Evolutionary conservation across 1,140 invertebrate genomes (phyloP).

Genomic region (Zaprionus capensis): DNA sequence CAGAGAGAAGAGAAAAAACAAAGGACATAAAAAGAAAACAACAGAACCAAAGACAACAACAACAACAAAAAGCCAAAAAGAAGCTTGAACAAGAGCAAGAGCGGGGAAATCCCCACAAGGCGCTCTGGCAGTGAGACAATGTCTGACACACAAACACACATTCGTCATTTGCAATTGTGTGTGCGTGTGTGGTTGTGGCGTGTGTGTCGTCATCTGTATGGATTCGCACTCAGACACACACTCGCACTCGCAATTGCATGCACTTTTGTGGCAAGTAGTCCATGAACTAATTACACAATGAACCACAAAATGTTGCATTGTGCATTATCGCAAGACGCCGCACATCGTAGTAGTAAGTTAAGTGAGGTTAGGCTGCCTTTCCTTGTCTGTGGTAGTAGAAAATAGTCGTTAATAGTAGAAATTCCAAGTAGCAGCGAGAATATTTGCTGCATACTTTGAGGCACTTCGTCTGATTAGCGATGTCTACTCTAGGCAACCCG

Average conservation of each 20-base stretch:
- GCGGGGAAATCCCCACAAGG: constrained; percentile 13
- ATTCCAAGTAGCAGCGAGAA: no score
- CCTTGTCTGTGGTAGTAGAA: background rate
- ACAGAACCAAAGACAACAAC: background rate
- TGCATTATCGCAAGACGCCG: background rate
- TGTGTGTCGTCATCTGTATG: background rate
- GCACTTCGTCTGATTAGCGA: background rate
- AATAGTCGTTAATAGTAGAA: background rate
- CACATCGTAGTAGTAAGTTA: background rate
- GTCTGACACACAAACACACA: constrained; percentile 13
- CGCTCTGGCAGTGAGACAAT: constrained; percentile 8
- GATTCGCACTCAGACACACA: background rate
- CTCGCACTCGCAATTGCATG: background rate
- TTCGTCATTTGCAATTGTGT: background rate
- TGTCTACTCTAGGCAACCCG: background rate
- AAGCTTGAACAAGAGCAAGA: background rate
- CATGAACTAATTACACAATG: constrained; percentile 35
- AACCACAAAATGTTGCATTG: constrained; percentile 21
- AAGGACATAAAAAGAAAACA: constrained; percentile 11
- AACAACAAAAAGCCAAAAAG: constrained; percentile 3
- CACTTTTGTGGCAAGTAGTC: constrained; percentile 17
- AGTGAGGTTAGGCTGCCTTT: background rate
- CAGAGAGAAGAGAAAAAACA: background rate
- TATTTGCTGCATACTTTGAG: no score
- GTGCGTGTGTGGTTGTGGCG: constrained; percentile 2